Evolutionary conservation across 1,140 invertebrate species (phyloP).

Genomic region (Lordiphosa collinella): DNA sequence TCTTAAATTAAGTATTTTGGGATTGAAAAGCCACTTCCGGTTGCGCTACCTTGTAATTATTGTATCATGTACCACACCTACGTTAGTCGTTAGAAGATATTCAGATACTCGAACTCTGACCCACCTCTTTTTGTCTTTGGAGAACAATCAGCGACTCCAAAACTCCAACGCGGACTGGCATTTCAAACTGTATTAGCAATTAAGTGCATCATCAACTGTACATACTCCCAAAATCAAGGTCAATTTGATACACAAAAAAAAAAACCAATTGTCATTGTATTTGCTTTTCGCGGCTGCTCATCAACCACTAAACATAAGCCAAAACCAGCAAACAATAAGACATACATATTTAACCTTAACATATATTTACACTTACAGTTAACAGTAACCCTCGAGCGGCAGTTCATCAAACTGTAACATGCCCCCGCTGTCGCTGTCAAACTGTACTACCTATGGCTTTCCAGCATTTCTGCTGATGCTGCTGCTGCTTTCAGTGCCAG

Average conservation of each 20-base stretch:
- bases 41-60: too few relatives aligned
- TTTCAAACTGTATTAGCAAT: too few relatives aligned
- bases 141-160: too few relatives aligned
- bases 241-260: slow-evolving; percentile 6
- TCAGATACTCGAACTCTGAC: too few relatives aligned
- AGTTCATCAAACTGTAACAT: slow-evolving; percentile 21
- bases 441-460: slow-evolving; percentile 27
- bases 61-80: too few relatives aligned
- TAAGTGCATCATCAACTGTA: too few relatives aligned
- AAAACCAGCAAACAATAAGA: slow-evolving; percentile 10
- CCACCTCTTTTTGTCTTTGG: too few relatives aligned
- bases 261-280: slow-evolving; percentile 9
- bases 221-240: slow-evolving; percentile 11
- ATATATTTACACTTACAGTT: slow-evolving; percentile 29
- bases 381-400: slow-evolving; percentile 9
- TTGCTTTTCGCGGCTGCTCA: slow-evolving; percentile 8
- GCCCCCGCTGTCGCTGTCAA: slow-evolving; percentile 35
- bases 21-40: too few relatives aligned
- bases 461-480: slow-evolving; percentile 5
- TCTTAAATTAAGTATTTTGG: too few relatives aligned
- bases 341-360: slow-evolving; percentile 11
- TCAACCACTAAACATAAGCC: slow-evolving; percentile 8
- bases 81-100: too few relatives aligned
- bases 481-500: not conserved
- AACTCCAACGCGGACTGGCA: too few relatives aligned